Conservation (phyloP, 2,113 vertebrate genomes). For the Microcebus ravelobensis region DNA sequence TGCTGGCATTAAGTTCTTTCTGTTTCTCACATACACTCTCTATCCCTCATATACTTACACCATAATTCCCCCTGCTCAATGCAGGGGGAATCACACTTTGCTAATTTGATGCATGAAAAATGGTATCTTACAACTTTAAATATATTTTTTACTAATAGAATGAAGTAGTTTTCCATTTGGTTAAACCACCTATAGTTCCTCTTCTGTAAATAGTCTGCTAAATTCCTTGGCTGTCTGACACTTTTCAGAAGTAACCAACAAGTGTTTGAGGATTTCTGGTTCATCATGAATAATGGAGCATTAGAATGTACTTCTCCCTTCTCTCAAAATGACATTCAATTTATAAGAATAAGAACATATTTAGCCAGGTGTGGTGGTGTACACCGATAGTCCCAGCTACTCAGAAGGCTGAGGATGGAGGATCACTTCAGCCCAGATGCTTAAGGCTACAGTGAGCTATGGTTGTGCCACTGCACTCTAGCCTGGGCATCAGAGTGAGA, state of each 20-base stretch:
- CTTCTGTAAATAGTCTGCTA: neutral
- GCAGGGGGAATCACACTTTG: neutral
- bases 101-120: slow-evolving; percentile 34
- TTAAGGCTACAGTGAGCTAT: too few species aligned
- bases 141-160: slow-evolving; percentile 45
- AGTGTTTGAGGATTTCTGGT: neutral
- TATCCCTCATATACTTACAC: neutral
- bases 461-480: too few species aligned
- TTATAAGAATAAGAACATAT: neutral
- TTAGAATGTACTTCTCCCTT: neutral
- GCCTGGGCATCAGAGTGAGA: too few species aligned
- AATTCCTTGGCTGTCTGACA: slow-evolving; percentile 38
- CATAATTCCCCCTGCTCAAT: neutral
- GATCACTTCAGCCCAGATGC: too few species aligned
- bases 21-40: neutral
- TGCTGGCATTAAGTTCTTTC: neutral
- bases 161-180: slow-evolving; percentile 26
- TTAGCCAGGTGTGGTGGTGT: too few species aligned
- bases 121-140: slow-evolving; percentile 9
- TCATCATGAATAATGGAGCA: slow-evolving; percentile 2
- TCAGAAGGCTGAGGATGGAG: too few species aligned
- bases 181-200: slow-evolving; percentile 21
- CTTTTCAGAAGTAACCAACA: slow-evolving; percentile 45
- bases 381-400: too few species aligned
- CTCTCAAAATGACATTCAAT: neutral